Evolutionary conservation across 1,140 invertebrate species (phyloP), one percentile per base, ranked within the genome.

Genomic region (Onthophagus taurus): DNA sequence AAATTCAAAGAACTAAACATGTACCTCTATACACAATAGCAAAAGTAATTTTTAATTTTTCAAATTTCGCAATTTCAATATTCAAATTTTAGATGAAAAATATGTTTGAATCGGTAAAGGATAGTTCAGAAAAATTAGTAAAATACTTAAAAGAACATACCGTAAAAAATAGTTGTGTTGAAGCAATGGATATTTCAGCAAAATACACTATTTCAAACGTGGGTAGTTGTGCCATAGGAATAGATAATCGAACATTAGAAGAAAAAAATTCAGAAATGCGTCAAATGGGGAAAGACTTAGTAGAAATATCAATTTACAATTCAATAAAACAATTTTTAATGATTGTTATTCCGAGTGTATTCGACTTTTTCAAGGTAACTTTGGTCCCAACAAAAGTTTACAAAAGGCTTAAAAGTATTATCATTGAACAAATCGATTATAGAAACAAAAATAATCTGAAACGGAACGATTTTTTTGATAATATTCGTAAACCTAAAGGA

Each of bases 1-100:
- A 60, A 51, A 48, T 21, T 11, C 35, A 21, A n/a, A 37, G 35
- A 9, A 20, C 14, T 7, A 13, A 21, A 11, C 35, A 37, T 23
- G 24, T n/a, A 21, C 6, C 12, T 2, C 35, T 12, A 20, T 37
- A 21, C 24, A 12, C 17, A 7, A 37, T 5, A 12, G 35, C 19
- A 11, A 37, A 37, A 21, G 35, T 37, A 21, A 11, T 11, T 31
- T 31, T 4, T 31, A n/a, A n/a, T n/a, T n/a, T n/a, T n/a, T n/a
- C n/a, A n/a, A n/a, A n/a, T n/a, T n/a, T n/a, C n/a, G n/a, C n/a
- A n/a, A n/a, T n/a, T n/a, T n/a, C n/a, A n/a, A n/a, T n/a, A n/a
- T n/a, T n/a, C n/a, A n/a, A n/a, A n/a, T n/a, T 21, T 21, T 23
- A 37, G 35, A 19, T 37, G 3, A 37, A 37, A 37, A 12, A 21